phyloP scores from a whole-genome alignment of 2,797 vertebrate genomes.

The Uromys caudimaculatus region DNA sequence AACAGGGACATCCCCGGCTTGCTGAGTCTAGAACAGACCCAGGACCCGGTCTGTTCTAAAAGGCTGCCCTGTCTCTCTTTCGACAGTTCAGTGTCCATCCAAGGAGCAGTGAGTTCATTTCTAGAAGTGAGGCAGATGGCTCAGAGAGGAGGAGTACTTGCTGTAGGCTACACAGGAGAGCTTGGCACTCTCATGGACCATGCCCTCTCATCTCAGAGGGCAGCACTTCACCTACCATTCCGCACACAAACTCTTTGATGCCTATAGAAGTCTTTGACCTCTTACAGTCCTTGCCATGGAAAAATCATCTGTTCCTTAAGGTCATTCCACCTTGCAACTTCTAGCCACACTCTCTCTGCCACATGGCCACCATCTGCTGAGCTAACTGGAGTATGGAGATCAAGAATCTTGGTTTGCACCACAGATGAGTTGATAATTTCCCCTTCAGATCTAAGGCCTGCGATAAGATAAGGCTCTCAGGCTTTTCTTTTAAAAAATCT shows the following conservation, averaged over 20 bases:
- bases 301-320: not conserved
- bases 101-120: not conserved
- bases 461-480: constrained; percentile 10
- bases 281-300: not conserved
- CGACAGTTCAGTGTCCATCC: not conserved
- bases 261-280: not conserved
- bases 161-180: not conserved
- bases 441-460: not conserved
- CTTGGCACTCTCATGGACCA: not conserved
- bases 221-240: not conserved
- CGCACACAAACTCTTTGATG: not conserved
- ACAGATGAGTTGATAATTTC: constrained; percentile 21
- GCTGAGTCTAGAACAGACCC: not conserved
- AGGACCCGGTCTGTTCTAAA: not conserved
- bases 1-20: not conserved
- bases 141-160: not conserved
- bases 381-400: not conserved
- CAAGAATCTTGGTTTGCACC: constrained; percentile 22
- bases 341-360: not conserved
- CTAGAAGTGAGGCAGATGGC: not conserved
- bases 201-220: not conserved
- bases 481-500: not conserved
- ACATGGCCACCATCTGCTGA: not conserved
- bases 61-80: not conserved
- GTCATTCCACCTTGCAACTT: not conserved